Conservation (phyloP, 2,113 vertebrate species). For the Gallinago jamesoni region DNA sequence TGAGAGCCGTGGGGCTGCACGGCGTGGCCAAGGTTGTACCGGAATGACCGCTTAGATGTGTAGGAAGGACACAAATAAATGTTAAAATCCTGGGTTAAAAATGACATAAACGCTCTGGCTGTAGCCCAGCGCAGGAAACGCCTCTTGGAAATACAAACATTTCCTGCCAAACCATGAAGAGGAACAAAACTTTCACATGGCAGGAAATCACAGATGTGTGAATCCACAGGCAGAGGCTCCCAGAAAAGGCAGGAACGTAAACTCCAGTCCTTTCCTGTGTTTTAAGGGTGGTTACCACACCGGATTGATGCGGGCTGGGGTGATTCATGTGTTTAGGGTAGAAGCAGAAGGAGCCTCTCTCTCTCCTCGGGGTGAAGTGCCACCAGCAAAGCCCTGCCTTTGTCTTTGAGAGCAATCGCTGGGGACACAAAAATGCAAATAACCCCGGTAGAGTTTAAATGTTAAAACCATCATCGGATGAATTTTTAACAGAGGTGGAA, state of each 20-base stretch:
- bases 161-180: constrained; percentile 22
- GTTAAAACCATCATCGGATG: background rate
- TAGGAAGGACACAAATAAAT: background rate
- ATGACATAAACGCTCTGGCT: constrained; percentile 16
- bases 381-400: background rate
- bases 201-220: constrained; percentile 62
- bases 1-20: background rate
- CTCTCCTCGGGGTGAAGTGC: background rate
- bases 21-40: background rate
- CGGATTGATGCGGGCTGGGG: background rate
- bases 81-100: background rate
- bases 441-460: background rate
- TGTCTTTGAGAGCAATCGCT: accelerated
- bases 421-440: background rate
- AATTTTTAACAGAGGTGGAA: background rate
- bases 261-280: background rate
- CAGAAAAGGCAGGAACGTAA: background rate
- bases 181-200: constrained; percentile 33
- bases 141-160: constrained; percentile 57
- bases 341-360: background rate
- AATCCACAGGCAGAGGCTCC: constrained; percentile 35
- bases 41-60: background rate
- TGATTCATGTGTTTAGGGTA: background rate
- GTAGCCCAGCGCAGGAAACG: constrained; percentile 43
- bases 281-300: background rate